These are phyloP conservation scores for Steatornis caripensis DNA, from an alignment of 2,113 vertebrate species.

Conservation along the genomic window DNA sequence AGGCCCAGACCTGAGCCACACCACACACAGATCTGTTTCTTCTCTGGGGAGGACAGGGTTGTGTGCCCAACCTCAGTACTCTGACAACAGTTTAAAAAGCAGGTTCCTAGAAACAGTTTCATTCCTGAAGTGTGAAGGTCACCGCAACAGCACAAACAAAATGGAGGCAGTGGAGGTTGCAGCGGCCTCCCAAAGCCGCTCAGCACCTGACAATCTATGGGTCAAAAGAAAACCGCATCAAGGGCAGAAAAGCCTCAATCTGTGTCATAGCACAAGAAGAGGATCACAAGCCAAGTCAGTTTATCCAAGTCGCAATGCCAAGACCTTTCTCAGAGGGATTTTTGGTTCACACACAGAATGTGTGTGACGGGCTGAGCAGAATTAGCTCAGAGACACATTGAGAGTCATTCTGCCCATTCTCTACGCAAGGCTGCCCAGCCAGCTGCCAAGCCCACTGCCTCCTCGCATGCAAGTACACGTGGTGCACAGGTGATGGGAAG, in stretches of 20 bases:
- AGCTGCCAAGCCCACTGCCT: neutral
- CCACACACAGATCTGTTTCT: neutral
- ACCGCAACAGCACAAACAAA: conserved; percentile 59
- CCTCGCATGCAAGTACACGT: neutral
- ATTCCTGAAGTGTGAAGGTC: conserved; percentile 59
- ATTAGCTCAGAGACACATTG: neutral
- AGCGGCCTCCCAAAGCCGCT: neutral
- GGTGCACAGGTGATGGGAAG: neutral
- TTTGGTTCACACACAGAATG: neutral
- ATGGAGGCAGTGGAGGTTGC: conserved; percentile 4
- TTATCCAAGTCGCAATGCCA: neutral
- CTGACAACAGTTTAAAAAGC: conserved; percentile 5
- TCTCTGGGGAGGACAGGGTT: neutral
- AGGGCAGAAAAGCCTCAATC: conserved; percentile 8
- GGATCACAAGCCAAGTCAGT: neutral
- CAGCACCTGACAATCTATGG: neutral
- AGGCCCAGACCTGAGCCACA: neutral
- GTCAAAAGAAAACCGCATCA: conserved; percentile 31
- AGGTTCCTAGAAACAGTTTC: conserved; percentile 42
- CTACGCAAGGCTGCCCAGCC: neutral
- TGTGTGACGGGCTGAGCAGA: neutral
- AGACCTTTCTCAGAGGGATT: neutral
- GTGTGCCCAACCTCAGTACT: neutral
- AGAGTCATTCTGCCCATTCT: neutral
- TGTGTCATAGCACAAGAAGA: neutral